Evolutionary conservation across 2,888 invertebrate species (phyloP).

Genomic region (Aquatica leii): DNA sequence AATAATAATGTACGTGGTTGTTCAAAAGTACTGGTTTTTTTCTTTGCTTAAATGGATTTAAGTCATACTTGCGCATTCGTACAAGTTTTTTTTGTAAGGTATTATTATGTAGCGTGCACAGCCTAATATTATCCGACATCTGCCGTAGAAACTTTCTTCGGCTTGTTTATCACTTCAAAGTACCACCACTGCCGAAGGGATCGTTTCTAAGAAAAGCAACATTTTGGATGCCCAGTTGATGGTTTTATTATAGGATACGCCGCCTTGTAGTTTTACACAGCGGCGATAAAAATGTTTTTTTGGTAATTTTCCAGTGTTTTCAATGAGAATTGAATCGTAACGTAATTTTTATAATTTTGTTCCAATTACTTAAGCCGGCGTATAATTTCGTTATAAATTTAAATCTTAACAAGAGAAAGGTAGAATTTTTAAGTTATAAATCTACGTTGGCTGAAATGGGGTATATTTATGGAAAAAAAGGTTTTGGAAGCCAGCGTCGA

Average conservation of each 20-base stretch:
- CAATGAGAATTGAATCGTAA: too few relatives aligned
- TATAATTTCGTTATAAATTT: not conserved
- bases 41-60: too few relatives aligned
- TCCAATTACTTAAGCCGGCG: conserved; percentile 6
- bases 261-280: conserved; percentile 17
- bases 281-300: conserved; percentile 32
- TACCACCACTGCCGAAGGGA: conserved; percentile 19
- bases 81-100: conserved; percentile 6
- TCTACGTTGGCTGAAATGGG: not conserved
- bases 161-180: conserved; percentile 16
- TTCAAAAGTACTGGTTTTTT: too few relatives aligned
- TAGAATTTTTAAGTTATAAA: not conserved
- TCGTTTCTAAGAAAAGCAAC: conserved; percentile 22
- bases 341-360: not conserved
- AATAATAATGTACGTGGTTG: conserved; percentile 1
- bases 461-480: too few relatives aligned
- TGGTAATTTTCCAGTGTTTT: not conserved
- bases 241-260: conserved; percentile 22
- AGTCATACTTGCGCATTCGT: not conserved
- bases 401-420: not conserved
- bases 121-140: conserved; percentile 16
- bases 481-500: not conserved
- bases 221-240: conserved; percentile 19
- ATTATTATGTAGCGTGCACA: not conserved
- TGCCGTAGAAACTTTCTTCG: conserved; percentile 22